A percentile compares a stretch with the other conserved stretches of the same genome.
phyloP scores from a whole-genome alignment of 2,797 vertebrate species.

The Euthynnus affinis region DNA sequence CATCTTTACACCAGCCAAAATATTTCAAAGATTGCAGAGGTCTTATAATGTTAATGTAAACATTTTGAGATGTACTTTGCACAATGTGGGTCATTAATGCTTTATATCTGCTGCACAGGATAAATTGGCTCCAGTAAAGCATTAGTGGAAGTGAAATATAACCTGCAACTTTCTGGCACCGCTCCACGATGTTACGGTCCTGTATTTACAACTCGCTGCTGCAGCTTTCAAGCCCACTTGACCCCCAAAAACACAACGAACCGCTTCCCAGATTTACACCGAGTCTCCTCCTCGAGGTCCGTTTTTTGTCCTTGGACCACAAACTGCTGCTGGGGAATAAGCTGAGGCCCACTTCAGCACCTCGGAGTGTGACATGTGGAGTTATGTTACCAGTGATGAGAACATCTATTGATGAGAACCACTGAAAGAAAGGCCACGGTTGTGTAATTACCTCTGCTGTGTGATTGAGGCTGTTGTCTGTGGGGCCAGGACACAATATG shows the following conservation, averaged over 20 bases:
- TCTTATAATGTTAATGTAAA: constrained; percentile 34
- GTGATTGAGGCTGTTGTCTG: too few species aligned
- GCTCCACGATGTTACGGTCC: constrained; percentile 55
- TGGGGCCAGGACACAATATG: too few species aligned
- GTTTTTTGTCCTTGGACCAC: constrained; percentile 70
- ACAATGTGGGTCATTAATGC: constrained; percentile 55
- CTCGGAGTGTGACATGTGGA: constrained; percentile 67
- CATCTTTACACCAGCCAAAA: constrained; percentile 37
- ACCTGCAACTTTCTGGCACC: constrained; percentile 59
- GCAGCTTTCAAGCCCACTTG: constrained; percentile 21
- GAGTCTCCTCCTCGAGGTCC: constrained; percentile 66
- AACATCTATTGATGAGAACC: constrained; percentile 26
- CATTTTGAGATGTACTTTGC: constrained; percentile 53
- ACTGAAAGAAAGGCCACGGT: constrained; percentile 23
- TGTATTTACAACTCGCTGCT: constrained; percentile 62
- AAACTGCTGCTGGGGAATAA: constrained; percentile 66
- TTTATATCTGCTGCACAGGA: constrained; percentile 67
- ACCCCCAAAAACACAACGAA: constrained; percentile 16
- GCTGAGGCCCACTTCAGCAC: constrained; percentile 41
- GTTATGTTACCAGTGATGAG: constrained; percentile 60
- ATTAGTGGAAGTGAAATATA: constrained; percentile 53
- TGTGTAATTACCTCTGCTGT: too few species aligned
- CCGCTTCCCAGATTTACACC: constrained; percentile 66
- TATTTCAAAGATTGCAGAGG: constrained; percentile 38
- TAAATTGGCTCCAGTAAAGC: constrained; percentile 45